Evolutionary conservation across 2,888 invertebrate species (phyloP), one percentile per base, ranked within the genome.

Genomic region (Pseudanteris insignis): DNA sequence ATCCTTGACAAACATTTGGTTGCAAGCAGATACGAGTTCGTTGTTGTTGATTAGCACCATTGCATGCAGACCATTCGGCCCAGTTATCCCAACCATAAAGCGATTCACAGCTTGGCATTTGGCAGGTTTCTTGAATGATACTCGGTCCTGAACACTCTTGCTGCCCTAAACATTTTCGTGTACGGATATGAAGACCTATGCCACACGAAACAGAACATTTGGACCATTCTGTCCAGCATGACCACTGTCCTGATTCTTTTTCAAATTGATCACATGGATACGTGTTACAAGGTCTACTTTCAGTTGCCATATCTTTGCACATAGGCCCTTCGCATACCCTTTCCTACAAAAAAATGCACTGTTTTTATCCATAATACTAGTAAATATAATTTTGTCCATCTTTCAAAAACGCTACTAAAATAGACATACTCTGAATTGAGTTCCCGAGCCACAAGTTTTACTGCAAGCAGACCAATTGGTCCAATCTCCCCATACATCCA

Each of bases 181-280:
- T 85, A 53, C 92, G 84, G 10, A 85, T 84, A 34, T 86, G 84
- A 11, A 87, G 83, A 0, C 94, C 93, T 33, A 83, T 80, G 0
- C 88, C 89, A 71, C 93, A 92, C 0, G 86, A 84, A 0, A 86
- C 89, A 12, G 89, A 89, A 71, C 94, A 94, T 7, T 85, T 84
- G 2, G 90, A 86, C 90, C 91, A 93, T 36, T 92, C 92, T 0
- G 88, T 87, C 94, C 94, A 94, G 69, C 92, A 92, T 1, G 89
- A 86, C 92, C 92, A 92, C 70, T 88, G 86, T 24, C 87, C 87
- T 1, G 66, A 68, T 15, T 48, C 59, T 6, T 60, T 63, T 6
- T 36, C 50, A 8, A 28, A 38, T 70, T 83, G 81, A 6, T 32
- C 12, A 70, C 94, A 94, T 0, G 87, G 82, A 41, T 91, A 89